Evolutionary conservation across 2,113 vertebrate genomes (phyloP).

Genomic region (Amazona vittata): DNA sequence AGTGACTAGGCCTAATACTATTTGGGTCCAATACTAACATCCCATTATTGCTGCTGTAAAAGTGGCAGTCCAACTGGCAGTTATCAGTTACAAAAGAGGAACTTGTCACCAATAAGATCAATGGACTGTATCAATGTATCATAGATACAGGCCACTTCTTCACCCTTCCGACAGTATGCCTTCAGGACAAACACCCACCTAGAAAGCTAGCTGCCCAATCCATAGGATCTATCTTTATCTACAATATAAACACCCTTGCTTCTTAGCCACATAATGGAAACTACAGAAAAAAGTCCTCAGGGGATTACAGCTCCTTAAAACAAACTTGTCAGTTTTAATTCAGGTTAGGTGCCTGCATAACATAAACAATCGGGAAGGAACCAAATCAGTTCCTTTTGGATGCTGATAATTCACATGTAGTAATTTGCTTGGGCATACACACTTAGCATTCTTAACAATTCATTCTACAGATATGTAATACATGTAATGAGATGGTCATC

Average conservation of each 20-base stretch:
- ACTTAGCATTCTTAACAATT: not conserved
- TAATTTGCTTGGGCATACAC: not conserved
- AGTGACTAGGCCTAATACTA: not conserved
- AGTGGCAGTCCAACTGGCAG: not conserved
- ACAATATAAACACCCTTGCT: not conserved
- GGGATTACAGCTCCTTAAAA: constrained; percentile 30
- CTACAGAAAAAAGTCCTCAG: not conserved
- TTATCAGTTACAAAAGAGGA: not conserved
- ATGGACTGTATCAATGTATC: not conserved
- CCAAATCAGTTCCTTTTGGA: constrained; percentile 12
- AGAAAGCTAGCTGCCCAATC: not conserved
- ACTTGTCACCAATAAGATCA: not conserved
- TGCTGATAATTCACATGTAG: not conserved
- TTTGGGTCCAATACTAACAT: not conserved
- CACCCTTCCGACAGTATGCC: not conserved
- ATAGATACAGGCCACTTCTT: not conserved
- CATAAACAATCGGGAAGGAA: not conserved
- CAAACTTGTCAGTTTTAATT: constrained; percentile 61
- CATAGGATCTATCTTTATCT: not conserved
- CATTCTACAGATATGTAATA: not conserved
- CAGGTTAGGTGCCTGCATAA: not conserved
- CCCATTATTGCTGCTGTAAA: not conserved
- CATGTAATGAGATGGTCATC: constrained; percentile 48
- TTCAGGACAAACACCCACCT: not conserved
- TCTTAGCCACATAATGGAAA: not conserved